Evolutionary conservation across 92 coral and sea anemone genomes (phyloP).

Genomic region (Meandrina meandrites): DNA sequence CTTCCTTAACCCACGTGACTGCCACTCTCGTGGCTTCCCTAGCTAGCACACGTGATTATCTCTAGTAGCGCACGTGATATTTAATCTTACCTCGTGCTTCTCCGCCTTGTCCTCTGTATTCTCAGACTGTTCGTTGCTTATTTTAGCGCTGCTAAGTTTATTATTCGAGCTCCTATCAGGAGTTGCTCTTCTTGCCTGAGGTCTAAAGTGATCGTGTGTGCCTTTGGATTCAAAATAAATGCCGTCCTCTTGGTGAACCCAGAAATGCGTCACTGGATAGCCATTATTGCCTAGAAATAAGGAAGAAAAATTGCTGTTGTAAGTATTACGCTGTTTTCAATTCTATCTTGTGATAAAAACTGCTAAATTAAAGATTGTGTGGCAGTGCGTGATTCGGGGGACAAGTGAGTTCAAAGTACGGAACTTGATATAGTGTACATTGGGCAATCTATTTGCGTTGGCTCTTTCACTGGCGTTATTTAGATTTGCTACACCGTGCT

Average conservation of each 20-base stretch:
- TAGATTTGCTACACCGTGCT: too few relatives aligned
- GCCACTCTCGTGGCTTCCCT: background rate
- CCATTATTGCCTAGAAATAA: conserved; percentile 87
- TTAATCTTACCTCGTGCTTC: conserved; percentile 22
- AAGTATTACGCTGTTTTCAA: background rate
- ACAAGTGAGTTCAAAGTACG: too few relatives aligned
- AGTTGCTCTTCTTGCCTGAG: conserved; percentile 92
- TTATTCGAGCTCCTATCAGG: conserved; percentile 70
- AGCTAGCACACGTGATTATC: background rate
- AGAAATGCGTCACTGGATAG: conserved; percentile 97
- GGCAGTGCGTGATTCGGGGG: too few relatives aligned
- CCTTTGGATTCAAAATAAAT: conserved; percentile 97
- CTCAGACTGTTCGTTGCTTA: conserved; percentile 37
- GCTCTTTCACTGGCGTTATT: too few relatives aligned
- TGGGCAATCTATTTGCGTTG: too few relatives aligned
- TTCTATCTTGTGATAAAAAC: too few relatives aligned
- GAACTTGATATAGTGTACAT: too few relatives aligned
- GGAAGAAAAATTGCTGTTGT: background rate
- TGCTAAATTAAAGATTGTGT: too few relatives aligned
- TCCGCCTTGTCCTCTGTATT: conserved; percentile 34
- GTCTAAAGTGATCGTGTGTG: conserved; percentile 92
- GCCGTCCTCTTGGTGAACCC: conserved; percentile 97
- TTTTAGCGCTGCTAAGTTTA: conserved; percentile 47
- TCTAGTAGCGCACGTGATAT: background rate
- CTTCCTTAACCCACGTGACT: background rate